phyloP scores from a whole-genome alignment of 1,140 invertebrate species.

The Penaeus indicus region DNA sequence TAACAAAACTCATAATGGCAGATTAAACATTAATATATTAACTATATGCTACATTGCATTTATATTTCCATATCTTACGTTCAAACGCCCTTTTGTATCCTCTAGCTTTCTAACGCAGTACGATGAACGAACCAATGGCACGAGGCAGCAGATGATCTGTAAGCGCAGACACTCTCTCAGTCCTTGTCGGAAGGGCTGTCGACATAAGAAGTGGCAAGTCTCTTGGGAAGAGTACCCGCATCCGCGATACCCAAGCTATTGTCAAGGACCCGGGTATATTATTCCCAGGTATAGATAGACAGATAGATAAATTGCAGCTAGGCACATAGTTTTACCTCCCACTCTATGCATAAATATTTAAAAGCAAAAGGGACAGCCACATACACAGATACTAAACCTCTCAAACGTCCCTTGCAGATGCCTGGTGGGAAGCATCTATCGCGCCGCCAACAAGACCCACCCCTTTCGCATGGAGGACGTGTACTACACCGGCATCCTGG shows the following conservation, averaged over 20 bases:
- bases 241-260: slow-evolving; percentile 16
- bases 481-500: slow-evolving; percentile 39
- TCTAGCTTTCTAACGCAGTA: too few species aligned
- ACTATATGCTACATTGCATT: too few species aligned
- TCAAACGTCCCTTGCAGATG: neutral
- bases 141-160: neutral
- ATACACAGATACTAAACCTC: too few species aligned
- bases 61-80: too few species aligned
- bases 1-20: too few species aligned
- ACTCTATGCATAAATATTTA: neutral
- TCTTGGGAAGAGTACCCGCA: slow-evolving; percentile 18
- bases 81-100: too few species aligned
- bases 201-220: slow-evolving; percentile 15
- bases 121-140: too few species aligned
- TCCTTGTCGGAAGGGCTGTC: slow-evolving; percentile 12
- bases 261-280: slow-evolving; percentile 34
- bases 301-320: neutral
- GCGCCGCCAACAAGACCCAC: slow-evolving; percentile 49
- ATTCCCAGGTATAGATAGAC: slow-evolving; percentile 29
- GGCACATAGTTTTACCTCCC: neutral
- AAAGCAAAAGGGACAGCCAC: too few species aligned
- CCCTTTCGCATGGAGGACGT: slow-evolving; percentile 51
- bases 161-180: neutral
- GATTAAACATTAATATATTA: too few species aligned
- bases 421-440: slow-evolving; percentile 12